Evolutionary conservation across 2,113 vertebrate species (phyloP).

Genomic region (Gallinago paraguaiae): DNA sequence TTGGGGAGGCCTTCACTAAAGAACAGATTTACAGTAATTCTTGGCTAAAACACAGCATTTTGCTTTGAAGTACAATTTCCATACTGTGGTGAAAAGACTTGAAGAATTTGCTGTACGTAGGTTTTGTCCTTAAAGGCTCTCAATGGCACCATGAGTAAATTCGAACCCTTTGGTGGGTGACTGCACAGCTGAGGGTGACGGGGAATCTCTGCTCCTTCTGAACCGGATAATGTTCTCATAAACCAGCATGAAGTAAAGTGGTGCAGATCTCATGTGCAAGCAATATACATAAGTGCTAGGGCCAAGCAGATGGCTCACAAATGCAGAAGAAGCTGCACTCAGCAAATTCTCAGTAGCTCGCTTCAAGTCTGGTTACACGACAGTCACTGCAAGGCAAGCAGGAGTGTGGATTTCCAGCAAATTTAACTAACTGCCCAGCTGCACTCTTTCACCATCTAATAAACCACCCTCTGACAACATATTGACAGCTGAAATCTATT

Average conservation of each 20-base stretch:
- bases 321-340: background rate
- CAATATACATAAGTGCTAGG: background rate
- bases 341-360: background rate
- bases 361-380: background rate
- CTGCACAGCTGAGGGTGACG: background rate
- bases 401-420: background rate
- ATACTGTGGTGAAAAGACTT: background rate
- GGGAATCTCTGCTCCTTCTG: background rate
- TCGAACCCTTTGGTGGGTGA: background rate
- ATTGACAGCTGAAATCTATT: background rate
- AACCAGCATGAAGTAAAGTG: background rate
- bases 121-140: background rate
- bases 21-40: background rate
- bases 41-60: background rate
- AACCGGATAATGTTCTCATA: background rate
- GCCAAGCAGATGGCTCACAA: background rate
- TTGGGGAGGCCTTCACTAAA: background rate
- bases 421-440: background rate
- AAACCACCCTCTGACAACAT: background rate
- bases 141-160: background rate
- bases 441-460: background rate
- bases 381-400: background rate
- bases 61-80: background rate
- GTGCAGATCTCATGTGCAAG: background rate
- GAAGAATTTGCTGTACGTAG: background rate